Evolutionary conservation across 2,888 invertebrate genomes (phyloP).

Genomic region (Watsonalla cultraria): DNA sequence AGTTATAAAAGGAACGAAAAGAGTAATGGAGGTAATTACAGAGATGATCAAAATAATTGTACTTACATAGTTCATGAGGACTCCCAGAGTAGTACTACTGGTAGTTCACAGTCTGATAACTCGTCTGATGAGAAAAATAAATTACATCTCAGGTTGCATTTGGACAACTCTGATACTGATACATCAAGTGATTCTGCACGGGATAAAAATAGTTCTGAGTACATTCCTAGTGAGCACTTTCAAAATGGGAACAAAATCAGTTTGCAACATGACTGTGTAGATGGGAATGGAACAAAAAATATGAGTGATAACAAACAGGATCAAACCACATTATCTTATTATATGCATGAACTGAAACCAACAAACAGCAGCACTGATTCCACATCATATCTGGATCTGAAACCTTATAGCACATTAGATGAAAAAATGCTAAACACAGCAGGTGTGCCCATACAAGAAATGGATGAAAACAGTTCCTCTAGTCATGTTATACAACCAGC

Average conservation of each 20-base stretch:
- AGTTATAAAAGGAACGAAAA: constrained; percentile 28
- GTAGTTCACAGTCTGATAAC: constrained; percentile 65
- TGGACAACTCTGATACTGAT: constrained; percentile 70
- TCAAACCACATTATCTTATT: constrained; percentile 12
- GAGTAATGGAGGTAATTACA: constrained; percentile 29
- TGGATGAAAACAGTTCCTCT: constrained; percentile 13
- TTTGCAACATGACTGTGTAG: constrained; percentile 10
- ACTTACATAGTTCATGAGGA: constrained; percentile 71
- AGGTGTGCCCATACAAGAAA: constrained; percentile 40
- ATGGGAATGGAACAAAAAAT: constrained; percentile 15
- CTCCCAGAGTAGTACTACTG: constrained; percentile 52
- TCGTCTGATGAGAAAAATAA: constrained; percentile 71
- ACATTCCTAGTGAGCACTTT: constrained; percentile 62
- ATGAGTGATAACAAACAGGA: constrained; percentile 5
- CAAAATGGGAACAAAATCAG: constrained; percentile 13
- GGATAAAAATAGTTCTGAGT: constrained; percentile 66
- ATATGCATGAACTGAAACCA: constrained; percentile 36
- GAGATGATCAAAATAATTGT: constrained; percentile 60
- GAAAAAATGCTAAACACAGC: constrained; percentile 52
- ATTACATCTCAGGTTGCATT: constrained; percentile 54
- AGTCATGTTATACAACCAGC: constrained; percentile 6
- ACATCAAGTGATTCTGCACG: constrained; percentile 66
- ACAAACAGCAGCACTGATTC: constrained; percentile 62
- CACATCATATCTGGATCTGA: constrained; percentile 65
- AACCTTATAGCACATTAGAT: constrained; percentile 51